Base-by-base conservation (phyloP, 2,888 invertebrate species). In the Pardosa pseudoannulata region DNA sequence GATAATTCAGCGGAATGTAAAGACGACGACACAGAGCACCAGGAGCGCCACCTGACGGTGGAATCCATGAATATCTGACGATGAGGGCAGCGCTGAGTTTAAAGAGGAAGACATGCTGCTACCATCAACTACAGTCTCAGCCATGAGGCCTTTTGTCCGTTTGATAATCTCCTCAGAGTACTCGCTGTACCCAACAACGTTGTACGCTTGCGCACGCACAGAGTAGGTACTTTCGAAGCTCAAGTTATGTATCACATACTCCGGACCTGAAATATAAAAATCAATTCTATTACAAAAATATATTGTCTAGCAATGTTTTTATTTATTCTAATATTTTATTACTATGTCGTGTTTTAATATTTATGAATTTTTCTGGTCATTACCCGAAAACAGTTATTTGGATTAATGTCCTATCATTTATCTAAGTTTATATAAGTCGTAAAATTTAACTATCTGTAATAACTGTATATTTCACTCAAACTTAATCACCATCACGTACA, bases 151-250 rank as follows among this genome's bases (percentile, higher is more conserved):
- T 82, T 74, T 81, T 78, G 87, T 87, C 70, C 87, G 76, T 64
- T 82, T 81, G 27, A 70, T 31, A 3, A 87, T 56, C 62, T 86
- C 85, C 28, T 78, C 75, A n/a, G 88, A 88, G 41, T 81, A 89
- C 50, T 89, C 87, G 70, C 89, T 88, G 50, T 81, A 88, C 1
- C 89, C 89, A 2, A 88, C 89, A 9, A 81, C 81, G 41, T 88
- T 89, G 5, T 86, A 65, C 1, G 89, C 88, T 23, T 88, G 86
- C n/a, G 89, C 85, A 9, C 89, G 87, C 19, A 89, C 79, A 1
- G 79, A 80, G 41, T 89, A 89, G 1, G 72, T 67, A 46, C 79
- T 87, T 39, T 87, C 86, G 36, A 87, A 80, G 79, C 72, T 79
- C 79, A 87, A 64, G 13, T 80, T 80, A n/a, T 79, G 86, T 29